Percentiles rank a stretch among this genome's conserved stretches.
phyloP scores from a whole-genome alignment of 2,888 invertebrate species.

The Hetaerina titia region DNA sequence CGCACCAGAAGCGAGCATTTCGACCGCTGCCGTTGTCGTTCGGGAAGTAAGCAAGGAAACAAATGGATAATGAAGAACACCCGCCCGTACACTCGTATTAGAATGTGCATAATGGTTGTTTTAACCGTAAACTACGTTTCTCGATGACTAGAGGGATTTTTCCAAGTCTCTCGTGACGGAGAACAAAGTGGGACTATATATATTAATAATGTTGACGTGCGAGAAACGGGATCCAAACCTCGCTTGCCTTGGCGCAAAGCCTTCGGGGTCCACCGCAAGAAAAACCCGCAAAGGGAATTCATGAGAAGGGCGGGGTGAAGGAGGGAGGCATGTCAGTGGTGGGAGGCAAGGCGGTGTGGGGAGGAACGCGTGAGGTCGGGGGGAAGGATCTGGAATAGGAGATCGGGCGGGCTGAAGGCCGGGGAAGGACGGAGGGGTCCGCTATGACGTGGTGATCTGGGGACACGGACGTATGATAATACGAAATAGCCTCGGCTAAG shows the following conservation, averaged over 20 bases:
- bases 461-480: not conserved
- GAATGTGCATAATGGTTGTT: not conserved
- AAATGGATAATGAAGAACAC: conserved; percentile 3
- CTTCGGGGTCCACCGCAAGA: conserved; percentile 61
- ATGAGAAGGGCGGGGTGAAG: not conserved
- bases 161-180: conserved; percentile 5
- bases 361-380: not conserved
- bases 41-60: not conserved
- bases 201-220: conserved; percentile 57
- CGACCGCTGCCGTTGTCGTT: not conserved
- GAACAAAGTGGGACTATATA: conserved; percentile 44
- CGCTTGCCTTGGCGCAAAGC: conserved; percentile 58
- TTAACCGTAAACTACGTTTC: conserved; percentile 37
- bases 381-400: not conserved
- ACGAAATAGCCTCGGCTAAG: not conserved
- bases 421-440: too few species aligned
- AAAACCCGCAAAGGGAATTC: conserved; percentile 38
- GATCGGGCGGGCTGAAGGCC: too few species aligned
- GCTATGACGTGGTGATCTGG: not conserved
- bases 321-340: not conserved
- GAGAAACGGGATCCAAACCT: conserved; percentile 63
- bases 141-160: conserved; percentile 43
- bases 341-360: not conserved
- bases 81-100: not conserved
- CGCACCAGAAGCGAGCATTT: not conserved